Evolutionary conservation across 2,797 vertebrate genomes (phyloP).

Genomic region (Helarctos malayanus): DNA sequence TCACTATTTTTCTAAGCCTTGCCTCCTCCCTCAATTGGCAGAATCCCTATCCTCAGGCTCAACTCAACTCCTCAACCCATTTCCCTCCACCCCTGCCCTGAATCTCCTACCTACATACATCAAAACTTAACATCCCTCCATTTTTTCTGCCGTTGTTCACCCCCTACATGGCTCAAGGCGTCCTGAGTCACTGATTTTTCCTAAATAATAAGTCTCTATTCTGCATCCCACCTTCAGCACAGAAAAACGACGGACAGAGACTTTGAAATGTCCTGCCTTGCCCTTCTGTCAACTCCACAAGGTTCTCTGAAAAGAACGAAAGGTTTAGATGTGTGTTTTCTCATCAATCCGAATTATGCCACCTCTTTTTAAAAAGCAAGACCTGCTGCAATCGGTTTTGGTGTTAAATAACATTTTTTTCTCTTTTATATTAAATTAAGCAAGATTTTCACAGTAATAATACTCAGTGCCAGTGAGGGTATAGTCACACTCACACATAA

Average conservation of each 20-base stretch:
- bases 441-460: not conserved
- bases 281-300: not conserved
- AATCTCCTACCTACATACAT: not conserved
- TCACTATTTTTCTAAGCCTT: not conserved
- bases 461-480: not conserved
- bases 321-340: not conserved
- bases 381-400: not conserved
- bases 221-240: not conserved
- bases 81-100: too few relatives aligned
- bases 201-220: conserved; percentile 13
- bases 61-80: too few relatives aligned
- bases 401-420: not conserved
- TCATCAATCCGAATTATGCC: not conserved
- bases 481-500: not conserved
- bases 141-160: not conserved
- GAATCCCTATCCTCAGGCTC: not conserved
- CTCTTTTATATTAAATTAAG: conserved; percentile 48
- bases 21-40: not conserved
- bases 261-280: not conserved
- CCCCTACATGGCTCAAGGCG: not conserved
- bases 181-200: not conserved
- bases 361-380: conserved; percentile 9
- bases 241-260: conserved; percentile 9
- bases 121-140: not conserved
- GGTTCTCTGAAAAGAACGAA: not conserved